Evolutionary conservation across 2,888 invertebrate species (phyloP), one percentile per base, ranked within the genome.

Genomic region (Euplagia quadripunctaria): DNA sequence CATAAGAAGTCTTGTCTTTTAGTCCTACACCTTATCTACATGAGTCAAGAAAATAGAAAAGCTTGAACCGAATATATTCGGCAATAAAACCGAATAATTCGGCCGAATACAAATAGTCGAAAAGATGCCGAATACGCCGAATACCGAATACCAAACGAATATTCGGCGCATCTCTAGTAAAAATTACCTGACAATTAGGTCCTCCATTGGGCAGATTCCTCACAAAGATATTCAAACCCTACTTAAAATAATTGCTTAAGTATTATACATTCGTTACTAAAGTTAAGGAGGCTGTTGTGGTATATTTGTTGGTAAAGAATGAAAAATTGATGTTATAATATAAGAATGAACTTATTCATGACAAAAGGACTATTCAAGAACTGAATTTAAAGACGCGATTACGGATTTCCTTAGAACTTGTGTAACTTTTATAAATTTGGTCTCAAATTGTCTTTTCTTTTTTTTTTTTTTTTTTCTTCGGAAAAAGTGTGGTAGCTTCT

Each of bases 161-260:
- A n/a, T n/a, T n/a, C n/a, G n/a, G n/a, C n/a, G n/a, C n/a, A n/a
- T n/a, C n/a, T n/a, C n/a, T n/a, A n/a, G 31, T 31, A 31, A 31
- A 31, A 65, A n/a, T n/a, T 65, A n/a, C 20, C 20, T 20, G 20
- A 46, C 20, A 65, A 65, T 65, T 65, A 65, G 20, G 46, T 65
- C 46, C 65, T 20, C 14, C 65, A 46, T 46, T 17, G 12, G n/a
- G 12, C 17, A n/a, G 20, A 46, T 46, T 43, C n/a, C 43, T 7
- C 46, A 46, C n/a, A 65, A 65, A 46, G 20, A 46, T 65, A 31
- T 46, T 65, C 46, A 49, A 55, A 20, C 20, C 65, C 16, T 49
- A 20, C 7, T 20, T 49, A 49, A 14, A 65, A 65, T 46, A 65
- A 65, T 46, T 49, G 46, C 14, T 42, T 64, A n/a, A n/a, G n/a